Conservation (phyloP, 2,888 invertebrate genomes). For the Drosophila demipolita region DNA sequence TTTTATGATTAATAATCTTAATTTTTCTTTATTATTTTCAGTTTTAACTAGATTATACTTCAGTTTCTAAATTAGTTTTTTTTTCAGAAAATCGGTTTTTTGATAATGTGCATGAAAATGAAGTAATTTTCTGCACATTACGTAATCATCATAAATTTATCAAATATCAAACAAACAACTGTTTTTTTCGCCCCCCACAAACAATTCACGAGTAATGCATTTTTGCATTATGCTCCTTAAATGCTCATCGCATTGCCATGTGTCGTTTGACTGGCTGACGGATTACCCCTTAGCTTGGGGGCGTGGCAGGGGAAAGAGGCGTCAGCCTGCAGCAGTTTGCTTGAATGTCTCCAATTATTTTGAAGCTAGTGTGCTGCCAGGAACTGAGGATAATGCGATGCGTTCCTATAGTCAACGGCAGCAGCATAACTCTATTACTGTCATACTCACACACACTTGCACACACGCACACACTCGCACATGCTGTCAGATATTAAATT, state of each 20-base stretch:
- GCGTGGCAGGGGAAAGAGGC: neutral
- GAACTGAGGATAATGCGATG: slow-evolving; percentile 66
- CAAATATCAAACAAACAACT: neutral
- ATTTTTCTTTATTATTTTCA: neutral
- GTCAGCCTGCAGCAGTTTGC: slow-evolving; percentile 9
- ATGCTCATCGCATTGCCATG: slow-evolving; percentile 45
- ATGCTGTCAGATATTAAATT: slow-evolving; percentile 68
- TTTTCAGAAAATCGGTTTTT: neutral
- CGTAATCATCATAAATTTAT: neutral
- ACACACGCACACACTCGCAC: slow-evolving; percentile 13
- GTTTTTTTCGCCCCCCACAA: neutral
- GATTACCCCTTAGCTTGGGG: slow-evolving; percentile 34
- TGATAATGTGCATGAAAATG: neutral
- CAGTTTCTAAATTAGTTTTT: neutral
- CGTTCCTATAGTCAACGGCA: slow-evolving; percentile 56
- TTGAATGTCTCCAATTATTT: slow-evolving; percentile 60
- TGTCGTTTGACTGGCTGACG: slow-evolving; percentile 49
- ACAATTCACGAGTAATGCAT: slow-evolving; percentile 44
- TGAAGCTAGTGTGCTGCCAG: slow-evolving; percentile 47
- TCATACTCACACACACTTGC: slow-evolving; percentile 28
- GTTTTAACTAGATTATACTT: neutral
- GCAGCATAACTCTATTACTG: slow-evolving; percentile 71
- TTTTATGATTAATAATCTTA: neutral
- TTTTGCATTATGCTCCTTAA: slow-evolving; percentile 52
- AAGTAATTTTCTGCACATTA: neutral